Base-by-base conservation (phyloP, 1,140 invertebrate genomes). In the Hirudo medicinalis region DNA sequence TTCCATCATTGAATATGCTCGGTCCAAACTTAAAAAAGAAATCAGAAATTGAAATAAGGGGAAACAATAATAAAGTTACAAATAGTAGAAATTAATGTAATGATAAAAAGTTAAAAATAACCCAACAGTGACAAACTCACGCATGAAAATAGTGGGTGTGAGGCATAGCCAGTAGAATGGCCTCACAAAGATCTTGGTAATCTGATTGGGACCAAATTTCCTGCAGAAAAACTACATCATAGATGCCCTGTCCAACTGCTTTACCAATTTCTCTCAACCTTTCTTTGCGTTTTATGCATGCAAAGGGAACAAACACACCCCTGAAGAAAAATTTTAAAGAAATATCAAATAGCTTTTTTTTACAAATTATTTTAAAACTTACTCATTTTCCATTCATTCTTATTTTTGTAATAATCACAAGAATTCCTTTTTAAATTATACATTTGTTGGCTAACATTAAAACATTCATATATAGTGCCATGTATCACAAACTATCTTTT, bases 121-220 rank as follows among this genome's bases (percentile, higher is more conserved):
- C 6, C 6, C 49, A 57, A 54, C 29, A 70, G 71, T n/a, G 36
- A 63, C 54, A 60, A 68, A 75, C 72, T 74, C 85, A 91, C 89
- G 91, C 95, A 79, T 91, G 89, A 82, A 96, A 97, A 80, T 97
- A 97, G 84, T 96, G 91, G 0, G 88, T 87, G 84, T 89, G 89
- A 13, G 90, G 91, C 66, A 94, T 80, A n/a, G 83, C 81, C 72
- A 78, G 78, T 55, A 84, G 79, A 2, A 87, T 83, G 78, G 84
- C 86, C 0, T 87, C 80, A 75, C 86, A 86, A 22, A 84, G 68
- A 49, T 76, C 83, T 74, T 89, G 81, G 82, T 87, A 95, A 82
- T 94, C 91, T 63, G 84, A 79, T 74, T 88, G 85, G 71, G 86
- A 86, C 92, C 92, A 96, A 20, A 85, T 86, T 85, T 97, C 94